Evolutionary conservation across 2,888 invertebrate species (phyloP).

Genomic region (Stegana nigrithorax): DNA sequence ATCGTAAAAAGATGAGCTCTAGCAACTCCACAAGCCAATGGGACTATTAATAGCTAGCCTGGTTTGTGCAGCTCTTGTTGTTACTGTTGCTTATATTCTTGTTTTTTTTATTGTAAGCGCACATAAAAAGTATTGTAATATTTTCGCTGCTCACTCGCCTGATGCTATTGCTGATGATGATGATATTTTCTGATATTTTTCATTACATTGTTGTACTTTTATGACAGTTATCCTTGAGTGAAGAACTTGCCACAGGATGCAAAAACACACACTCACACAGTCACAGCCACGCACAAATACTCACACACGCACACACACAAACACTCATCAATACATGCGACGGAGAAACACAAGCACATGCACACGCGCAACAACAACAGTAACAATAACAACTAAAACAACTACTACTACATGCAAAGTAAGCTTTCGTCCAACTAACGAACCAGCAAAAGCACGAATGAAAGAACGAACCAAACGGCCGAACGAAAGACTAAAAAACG

Average conservation of each 20-base stretch:
- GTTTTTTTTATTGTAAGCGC: not conserved
- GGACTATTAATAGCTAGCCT: not conserved
- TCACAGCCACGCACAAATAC: conserved; percentile 24
- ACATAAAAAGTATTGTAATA: too few relatives aligned
- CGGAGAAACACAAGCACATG: not conserved
- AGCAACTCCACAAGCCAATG: not conserved
- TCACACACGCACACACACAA: conserved; percentile 3
- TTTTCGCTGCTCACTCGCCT: too few relatives aligned
- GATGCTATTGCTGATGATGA: conserved; percentile 43
- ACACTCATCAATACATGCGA: too few relatives aligned
- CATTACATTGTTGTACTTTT: conserved; percentile 59
- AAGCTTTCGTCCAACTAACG: conserved; percentile 51
- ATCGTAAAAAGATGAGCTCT: not conserved
- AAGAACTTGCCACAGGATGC: conserved; percentile 60
- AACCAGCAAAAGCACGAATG: too few relatives aligned
- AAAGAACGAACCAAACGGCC: conserved; percentile 52
- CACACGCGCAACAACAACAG: not conserved
- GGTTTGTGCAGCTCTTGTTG: not conserved
- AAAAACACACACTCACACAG: conserved; percentile 38
- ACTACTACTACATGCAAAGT: conserved; percentile 26
- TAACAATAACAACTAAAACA: not conserved
- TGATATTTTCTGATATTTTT: conserved; percentile 57
- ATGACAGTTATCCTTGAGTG: conserved; percentile 62
- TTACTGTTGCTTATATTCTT: conserved; percentile 4
- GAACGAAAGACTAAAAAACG: not conserved